A percentile compares a stretch with the other conserved stretches of the same genome.
phyloP scores from a whole-genome alignment of 1,140 invertebrate genomes.

The Bombus waltoni region DNA sequence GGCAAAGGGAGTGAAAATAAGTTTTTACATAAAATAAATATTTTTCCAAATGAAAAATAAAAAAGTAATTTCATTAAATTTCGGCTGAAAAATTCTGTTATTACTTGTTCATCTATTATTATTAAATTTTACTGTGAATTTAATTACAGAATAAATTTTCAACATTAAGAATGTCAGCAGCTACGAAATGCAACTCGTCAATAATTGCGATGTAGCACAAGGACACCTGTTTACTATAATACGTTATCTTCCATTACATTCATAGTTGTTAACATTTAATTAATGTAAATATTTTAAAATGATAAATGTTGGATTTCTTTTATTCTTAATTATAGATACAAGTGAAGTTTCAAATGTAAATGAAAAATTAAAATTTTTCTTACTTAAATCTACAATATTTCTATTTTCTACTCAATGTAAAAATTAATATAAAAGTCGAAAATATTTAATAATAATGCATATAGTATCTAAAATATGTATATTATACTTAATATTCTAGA shows the following conservation, averaged over 20 bases:
- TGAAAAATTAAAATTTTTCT: too few relatives aligned
- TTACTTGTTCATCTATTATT: neutral
- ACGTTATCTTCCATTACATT: neutral
- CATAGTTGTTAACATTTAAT: constrained; percentile 3
- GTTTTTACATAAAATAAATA: too few relatives aligned
- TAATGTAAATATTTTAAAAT: neutral
- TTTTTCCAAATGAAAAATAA: too few relatives aligned
- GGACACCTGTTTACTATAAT: constrained; percentile 51
- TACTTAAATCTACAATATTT: neutral
- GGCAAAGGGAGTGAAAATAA: too few relatives aligned
- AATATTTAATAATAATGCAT: neutral
- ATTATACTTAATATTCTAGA: neutral
- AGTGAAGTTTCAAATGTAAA: neutral
- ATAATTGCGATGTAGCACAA: constrained; percentile 62
- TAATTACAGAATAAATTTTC: constrained; percentile 22
- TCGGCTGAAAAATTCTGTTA: neutral
- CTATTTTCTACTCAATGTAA: neutral
- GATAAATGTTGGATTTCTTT: neutral
- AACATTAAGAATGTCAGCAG: neutral
- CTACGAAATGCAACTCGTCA: constrained; percentile 47
- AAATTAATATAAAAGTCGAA: neutral
- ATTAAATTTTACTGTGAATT: neutral
- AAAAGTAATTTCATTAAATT: neutral
- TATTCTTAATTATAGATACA: neutral
- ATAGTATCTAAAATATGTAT: neutral